These are phyloP conservation scores for Plectus sambesii DNA, from an alignment of 1,140 invertebrate genomes.

Conservation along the genomic window DNA sequence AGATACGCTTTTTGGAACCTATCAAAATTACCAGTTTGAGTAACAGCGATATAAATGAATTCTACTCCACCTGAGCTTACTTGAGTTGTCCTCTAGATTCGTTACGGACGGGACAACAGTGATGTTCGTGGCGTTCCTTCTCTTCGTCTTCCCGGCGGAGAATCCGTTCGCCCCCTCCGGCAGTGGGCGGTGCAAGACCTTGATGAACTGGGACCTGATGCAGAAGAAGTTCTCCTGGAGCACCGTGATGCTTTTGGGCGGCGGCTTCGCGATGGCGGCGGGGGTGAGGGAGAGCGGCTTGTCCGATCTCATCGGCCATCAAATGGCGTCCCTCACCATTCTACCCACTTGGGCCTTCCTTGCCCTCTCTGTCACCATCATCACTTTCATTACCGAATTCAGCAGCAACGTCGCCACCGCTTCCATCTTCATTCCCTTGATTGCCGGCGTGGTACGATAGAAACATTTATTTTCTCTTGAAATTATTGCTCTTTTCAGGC, in stretches of 20 bases:
- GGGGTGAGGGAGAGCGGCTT: constrained; percentile 30
- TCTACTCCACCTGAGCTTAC: background rate
- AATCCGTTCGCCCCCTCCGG: constrained; percentile 29
- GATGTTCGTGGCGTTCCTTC: constrained; percentile 26
- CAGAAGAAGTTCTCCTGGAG: constrained; percentile 35
- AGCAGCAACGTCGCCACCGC: constrained; percentile 30
- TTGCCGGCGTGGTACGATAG: constrained; percentile 22
- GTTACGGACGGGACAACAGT: constrained; percentile 34
- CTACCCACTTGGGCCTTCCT: constrained; percentile 21
- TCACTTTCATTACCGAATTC: constrained; percentile 34
- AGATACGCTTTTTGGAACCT: background rate
- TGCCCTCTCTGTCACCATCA: constrained; percentile 12
- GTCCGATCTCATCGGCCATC: constrained; percentile 13
- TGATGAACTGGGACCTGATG: constrained; percentile 36
- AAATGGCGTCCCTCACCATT: constrained; percentile 6
- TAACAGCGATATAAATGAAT: background rate
- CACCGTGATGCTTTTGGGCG: constrained; percentile 33
- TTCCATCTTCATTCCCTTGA: constrained; percentile 34
- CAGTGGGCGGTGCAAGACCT: constrained; percentile 13
- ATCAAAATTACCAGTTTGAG: background rate
- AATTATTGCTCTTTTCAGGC: constrained; percentile 45
- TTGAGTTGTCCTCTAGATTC: constrained; percentile 18
- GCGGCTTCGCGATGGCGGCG: constrained; percentile 35
- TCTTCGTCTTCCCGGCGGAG: constrained; percentile 33
- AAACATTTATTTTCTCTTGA: constrained; percentile 2